phyloP scores from a whole-genome alignment of 2,888 invertebrate genomes.

The Drosophila pseudotalamancana region DNA sequence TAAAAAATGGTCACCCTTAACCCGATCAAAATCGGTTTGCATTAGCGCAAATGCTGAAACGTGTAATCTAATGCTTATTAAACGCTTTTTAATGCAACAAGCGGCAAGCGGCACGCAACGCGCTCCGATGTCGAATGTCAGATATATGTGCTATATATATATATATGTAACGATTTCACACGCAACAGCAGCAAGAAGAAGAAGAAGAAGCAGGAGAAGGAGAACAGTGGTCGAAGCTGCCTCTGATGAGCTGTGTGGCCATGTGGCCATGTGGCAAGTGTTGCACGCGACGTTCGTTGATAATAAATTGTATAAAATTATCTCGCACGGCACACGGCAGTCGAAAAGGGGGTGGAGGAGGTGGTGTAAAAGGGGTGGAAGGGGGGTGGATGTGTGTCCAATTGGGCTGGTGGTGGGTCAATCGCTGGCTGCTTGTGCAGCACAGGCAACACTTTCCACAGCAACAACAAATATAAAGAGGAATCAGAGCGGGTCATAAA shows the following conservation, averaged over 20 bases:
- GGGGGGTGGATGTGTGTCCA: constrained; percentile 31
- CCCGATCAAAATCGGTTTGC: constrained; percentile 12
- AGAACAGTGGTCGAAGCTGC: constrained; percentile 30
- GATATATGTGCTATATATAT: constrained; percentile 12
- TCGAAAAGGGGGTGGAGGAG: not conserved
- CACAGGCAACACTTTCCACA: constrained; percentile 31
- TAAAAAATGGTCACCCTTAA: constrained; percentile 33
- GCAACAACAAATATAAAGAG: constrained; percentile 31
- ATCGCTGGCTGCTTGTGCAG: constrained; percentile 61
- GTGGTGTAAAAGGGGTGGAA: not conserved
- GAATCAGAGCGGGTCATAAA: constrained; percentile 64
- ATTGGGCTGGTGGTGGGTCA: constrained; percentile 68
- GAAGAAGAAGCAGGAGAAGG: not conserved
- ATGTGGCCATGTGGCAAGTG: constrained; percentile 73
- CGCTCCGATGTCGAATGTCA: constrained; percentile 29
- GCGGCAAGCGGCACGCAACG: constrained; percentile 27
- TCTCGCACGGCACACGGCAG: constrained; percentile 70
- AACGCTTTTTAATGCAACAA: constrained; percentile 73
- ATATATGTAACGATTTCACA: constrained; percentile 47
- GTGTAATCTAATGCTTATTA: constrained; percentile 77
- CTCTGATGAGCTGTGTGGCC: constrained; percentile 55
- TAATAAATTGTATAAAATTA: constrained; percentile 77
- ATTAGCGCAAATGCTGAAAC: constrained; percentile 11
- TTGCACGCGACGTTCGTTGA: constrained; percentile 74
- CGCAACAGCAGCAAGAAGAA: constrained; percentile 48